phyloP scores from a whole-genome alignment of 2,797 vertebrate genomes.

The Poecilia wingei region DNA sequence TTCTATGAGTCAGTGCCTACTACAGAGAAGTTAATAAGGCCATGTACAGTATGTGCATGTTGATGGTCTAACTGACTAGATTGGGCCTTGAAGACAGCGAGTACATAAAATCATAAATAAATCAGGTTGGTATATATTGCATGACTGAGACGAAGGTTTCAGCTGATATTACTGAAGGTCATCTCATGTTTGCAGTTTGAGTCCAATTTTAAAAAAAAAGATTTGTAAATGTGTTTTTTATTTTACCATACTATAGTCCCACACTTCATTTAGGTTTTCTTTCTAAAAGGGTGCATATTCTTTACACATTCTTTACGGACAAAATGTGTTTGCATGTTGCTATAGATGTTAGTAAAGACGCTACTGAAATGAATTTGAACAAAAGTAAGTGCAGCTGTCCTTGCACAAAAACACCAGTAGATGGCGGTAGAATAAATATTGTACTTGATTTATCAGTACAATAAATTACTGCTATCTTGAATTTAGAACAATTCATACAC shows the following conservation, averaged over 20 bases:
- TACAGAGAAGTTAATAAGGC: background rate
- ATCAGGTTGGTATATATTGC: background rate
- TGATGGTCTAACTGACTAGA: background rate
- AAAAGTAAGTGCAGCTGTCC: background rate
- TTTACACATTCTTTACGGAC: background rate
- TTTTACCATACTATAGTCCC: background rate
- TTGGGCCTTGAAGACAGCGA: background rate
- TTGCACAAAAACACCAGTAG: background rate
- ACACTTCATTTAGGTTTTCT: background rate
- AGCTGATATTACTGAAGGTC: background rate
- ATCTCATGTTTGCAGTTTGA: background rate
- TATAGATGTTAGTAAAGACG: background rate
- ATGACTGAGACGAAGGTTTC: background rate
- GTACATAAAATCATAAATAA: background rate
- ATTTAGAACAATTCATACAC: background rate
- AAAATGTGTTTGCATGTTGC: background rate
- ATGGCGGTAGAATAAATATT: background rate
- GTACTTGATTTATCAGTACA: background rate
- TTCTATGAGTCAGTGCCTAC: background rate
- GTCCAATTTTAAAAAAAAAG: background rate
- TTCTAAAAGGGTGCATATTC: background rate
- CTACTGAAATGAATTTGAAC: background rate
- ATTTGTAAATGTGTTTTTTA: background rate
- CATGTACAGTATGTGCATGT: background rate
- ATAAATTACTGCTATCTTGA: background rate